These are phyloP conservation scores for Eubasilissa splendida DNA, from an alignment of 2,888 invertebrate species.

Conservation along the genomic window DNA sequence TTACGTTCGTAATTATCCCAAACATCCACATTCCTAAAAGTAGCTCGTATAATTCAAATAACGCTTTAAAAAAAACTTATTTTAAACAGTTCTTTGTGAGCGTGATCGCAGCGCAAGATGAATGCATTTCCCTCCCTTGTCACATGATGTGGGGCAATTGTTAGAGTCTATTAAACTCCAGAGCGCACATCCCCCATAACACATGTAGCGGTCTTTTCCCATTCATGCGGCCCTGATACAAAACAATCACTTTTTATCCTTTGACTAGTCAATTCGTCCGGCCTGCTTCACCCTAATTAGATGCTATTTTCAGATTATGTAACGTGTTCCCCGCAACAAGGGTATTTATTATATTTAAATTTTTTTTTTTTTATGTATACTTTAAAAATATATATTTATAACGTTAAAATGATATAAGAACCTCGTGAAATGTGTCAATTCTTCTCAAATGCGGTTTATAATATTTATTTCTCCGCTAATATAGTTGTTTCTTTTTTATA, in stretches of 20 bases:
- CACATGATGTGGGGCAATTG: constrained; percentile 33
- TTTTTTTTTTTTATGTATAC: background rate
- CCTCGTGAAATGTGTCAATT: no score
- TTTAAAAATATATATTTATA: no score
- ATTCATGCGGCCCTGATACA: constrained; percentile 37
- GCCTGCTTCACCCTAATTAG: constrained; percentile 41
- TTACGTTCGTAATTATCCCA: background rate
- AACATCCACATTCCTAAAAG: constrained; percentile 14
- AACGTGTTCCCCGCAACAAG: background rate
- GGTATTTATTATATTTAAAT: background rate
- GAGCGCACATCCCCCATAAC: constrained; percentile 33
- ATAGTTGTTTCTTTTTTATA: no score
- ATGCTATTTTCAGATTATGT: constrained; percentile 46
- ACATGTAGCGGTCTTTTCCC: constrained; percentile 24
- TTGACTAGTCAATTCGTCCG: constrained; percentile 32
- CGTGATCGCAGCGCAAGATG: background rate
- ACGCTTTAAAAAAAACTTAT: constrained; percentile 2
- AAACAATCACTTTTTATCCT: constrained; percentile 42
- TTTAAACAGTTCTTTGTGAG: constrained; percentile 1
- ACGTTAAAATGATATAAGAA: no score
- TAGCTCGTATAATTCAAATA: constrained; percentile 1
- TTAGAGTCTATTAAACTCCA: constrained; percentile 32
- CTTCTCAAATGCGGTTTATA: no score
- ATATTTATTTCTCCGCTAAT: no score
- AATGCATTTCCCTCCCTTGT: background rate